Evolutionary conservation across 2,113 vertebrate genomes (phyloP), one percentile per base, ranked within the genome.

Genomic region (Alectura lathami): DNA sequence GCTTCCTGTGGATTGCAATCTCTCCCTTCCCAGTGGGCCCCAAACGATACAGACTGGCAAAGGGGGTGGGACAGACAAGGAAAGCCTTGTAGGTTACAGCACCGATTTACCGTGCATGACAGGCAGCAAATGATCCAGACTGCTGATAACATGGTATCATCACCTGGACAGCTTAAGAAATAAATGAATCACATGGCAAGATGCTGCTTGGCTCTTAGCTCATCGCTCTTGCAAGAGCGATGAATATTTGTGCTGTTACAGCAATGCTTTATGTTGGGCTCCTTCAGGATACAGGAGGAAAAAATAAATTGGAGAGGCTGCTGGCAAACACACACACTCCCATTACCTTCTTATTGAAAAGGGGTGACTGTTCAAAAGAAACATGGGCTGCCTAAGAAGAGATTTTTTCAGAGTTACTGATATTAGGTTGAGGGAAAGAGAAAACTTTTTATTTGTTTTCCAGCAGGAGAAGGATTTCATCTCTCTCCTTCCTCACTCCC

Each of bases 361-460:
- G 47, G 60, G 8, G 9, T 40, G 21, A 91, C n/a, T 53, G 27
- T 29, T 89, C 78, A 48, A 91, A 89, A 84, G 62, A 87, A 95
- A 48, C 38, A 74, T 23, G 60, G 53, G 42, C 30, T 64, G 43
- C 29, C 57, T 84, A 54, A 40, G 32, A 42, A 50, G 70, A 53
- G 32, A 32, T 48, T 48, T 42, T 81, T 91, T 18, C n/a, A 24
- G 34, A 86, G 26, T 32, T 67, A 21, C 27, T 38, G 43, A 77
- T 51, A 45, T 1, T 59, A n/a, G 10, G 2, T 2, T 2, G 2
- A 7, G 3, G 11, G 8, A 4, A 6, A 4, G 26, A 17, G 1
- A 73, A 2, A 87, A n/a, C 22, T 29, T 60, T 16, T 62, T 77
- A 38, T 42, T 75, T 43, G 38, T 76, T 83, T 93, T 29, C 45